phyloP scores from a whole-genome alignment of 2,888 invertebrate genomes.

The Trichogramma evanescens region DNA sequence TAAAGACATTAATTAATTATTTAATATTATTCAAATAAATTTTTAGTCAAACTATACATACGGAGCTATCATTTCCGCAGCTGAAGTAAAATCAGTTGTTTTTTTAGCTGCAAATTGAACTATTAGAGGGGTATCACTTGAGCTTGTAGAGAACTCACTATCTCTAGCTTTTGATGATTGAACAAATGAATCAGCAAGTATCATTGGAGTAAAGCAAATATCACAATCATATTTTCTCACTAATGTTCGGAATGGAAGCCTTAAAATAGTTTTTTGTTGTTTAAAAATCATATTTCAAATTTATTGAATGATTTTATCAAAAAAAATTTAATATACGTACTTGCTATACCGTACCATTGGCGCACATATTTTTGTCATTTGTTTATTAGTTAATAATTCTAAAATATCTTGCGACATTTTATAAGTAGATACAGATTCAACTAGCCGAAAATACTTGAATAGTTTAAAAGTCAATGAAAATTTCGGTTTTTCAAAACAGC shows the following conservation, averaged over 20 bases:
- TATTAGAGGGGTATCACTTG: conserved; percentile 73
- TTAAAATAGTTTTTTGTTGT: conserved; percentile 39
- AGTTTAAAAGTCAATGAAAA: too few species aligned
- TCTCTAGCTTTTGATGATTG: conserved; percentile 78
- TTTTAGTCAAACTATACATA: conserved; percentile 46
- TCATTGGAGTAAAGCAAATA: conserved; percentile 93
- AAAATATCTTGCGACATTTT: conserved; percentile 49
- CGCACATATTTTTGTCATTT: conserved; percentile 70
- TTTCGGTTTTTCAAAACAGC: too few species aligned
- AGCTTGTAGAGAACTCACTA: conserved; percentile 72
- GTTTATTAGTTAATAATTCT: conserved; percentile 59
- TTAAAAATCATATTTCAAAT: background rate
- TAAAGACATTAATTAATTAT: background rate
- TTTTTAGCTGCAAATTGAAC: conserved; percentile 93
- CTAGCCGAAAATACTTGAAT: background rate
- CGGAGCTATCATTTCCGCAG: conserved; percentile 75
- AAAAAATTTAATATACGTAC: conserved; percentile 45
- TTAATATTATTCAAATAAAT: conserved; percentile 1
- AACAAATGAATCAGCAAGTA: conserved; percentile 88
- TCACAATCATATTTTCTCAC: conserved; percentile 78
- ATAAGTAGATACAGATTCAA: background rate
- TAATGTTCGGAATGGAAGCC: conserved; percentile 69
- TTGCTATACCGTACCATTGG: conserved; percentile 96
- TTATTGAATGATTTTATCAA: background rate
- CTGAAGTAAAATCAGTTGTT: conserved; percentile 73